These are phyloP conservation scores for Campoplex nolae DNA, from an alignment of 2,888 invertebrate species.

Conservation along the genomic window DNA sequence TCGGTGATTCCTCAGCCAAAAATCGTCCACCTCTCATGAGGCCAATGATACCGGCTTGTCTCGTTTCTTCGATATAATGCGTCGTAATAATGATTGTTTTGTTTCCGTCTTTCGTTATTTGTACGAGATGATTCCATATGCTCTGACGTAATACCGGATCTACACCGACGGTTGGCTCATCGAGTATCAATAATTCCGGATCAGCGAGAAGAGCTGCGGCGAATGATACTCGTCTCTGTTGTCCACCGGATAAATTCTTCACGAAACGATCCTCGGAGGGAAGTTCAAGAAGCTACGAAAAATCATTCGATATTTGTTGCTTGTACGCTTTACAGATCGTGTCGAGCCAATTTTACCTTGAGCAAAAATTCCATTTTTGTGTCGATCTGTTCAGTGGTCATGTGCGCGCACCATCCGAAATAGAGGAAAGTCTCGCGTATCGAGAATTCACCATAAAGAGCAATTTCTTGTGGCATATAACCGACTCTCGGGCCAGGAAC, in stretches of 20 bases:
- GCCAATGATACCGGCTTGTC: conserved; percentile 93
- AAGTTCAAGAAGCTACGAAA: conserved; percentile 85
- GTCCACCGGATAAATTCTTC: conserved; percentile 94
- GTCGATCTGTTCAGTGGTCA: conserved; percentile 89
- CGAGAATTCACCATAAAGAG: conserved; percentile 92
- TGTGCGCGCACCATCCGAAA: conserved; percentile 93
- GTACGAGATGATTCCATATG: conserved; percentile 94
- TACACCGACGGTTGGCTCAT: conserved; percentile 97
- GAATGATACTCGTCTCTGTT: conserved; percentile 94
- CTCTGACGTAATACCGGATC: conserved; percentile 94
- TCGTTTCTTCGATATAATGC: conserved; percentile 95
- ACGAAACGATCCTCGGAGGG: conserved; percentile 88
- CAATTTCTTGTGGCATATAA: conserved; percentile 96
- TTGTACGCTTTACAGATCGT: background rate
- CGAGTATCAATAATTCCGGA: conserved; percentile 95
- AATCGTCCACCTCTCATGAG: conserved; percentile 93
- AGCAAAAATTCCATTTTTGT: conserved; percentile 91
- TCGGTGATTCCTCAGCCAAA: conserved; percentile 93
- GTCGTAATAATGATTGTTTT: conserved; percentile 95
- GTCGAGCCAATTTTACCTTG: conserved; percentile 81
- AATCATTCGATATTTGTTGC: background rate
- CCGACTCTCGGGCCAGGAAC: conserved; percentile 91
- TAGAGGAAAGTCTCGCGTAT: conserved; percentile 93
- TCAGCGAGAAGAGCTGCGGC: conserved; percentile 95
- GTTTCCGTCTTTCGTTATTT: conserved; percentile 90